phyloP scores from a whole-genome alignment of 2,113 vertebrate species.

The Narcine bancroftii region DNA sequence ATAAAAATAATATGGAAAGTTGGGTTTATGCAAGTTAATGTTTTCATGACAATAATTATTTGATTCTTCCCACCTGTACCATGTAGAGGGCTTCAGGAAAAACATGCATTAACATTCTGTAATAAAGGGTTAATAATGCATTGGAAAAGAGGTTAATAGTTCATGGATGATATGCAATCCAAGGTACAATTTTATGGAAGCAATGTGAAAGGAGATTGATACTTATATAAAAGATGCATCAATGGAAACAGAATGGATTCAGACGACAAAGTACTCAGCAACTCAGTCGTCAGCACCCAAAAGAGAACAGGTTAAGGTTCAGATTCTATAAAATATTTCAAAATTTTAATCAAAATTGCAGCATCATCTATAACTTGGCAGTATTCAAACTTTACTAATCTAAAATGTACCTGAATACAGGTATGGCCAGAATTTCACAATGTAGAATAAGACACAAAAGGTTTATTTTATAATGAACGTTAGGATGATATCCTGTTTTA shows the following conservation, averaged over 20 bases:
- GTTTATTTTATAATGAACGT: background rate
- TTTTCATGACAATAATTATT: background rate
- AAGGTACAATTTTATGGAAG: background rate
- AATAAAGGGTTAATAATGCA: background rate
- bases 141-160: background rate
- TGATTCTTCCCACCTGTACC: background rate
- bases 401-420: slow-evolving; percentile 29
- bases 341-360: slow-evolving; percentile 33
- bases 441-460: background rate
- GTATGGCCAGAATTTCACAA: slow-evolving; percentile 13
- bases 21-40: background rate
- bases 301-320: slow-evolving; percentile 12
- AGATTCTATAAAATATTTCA: slow-evolving; percentile 31
- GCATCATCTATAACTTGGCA: slow-evolving; percentile 26
- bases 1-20: background rate
- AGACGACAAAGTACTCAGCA: background rate
- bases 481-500: slow-evolving; percentile 11
- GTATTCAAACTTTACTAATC: slow-evolving; percentile 33
- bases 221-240: background rate
- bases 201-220: background rate
- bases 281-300: background rate
- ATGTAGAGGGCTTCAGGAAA: background rate
- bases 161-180: background rate
- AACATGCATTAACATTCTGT: background rate
- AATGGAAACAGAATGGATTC: background rate